Base-by-base conservation (phyloP, 2,797 vertebrate species). In the Pseudochirops cupreus region DNA sequence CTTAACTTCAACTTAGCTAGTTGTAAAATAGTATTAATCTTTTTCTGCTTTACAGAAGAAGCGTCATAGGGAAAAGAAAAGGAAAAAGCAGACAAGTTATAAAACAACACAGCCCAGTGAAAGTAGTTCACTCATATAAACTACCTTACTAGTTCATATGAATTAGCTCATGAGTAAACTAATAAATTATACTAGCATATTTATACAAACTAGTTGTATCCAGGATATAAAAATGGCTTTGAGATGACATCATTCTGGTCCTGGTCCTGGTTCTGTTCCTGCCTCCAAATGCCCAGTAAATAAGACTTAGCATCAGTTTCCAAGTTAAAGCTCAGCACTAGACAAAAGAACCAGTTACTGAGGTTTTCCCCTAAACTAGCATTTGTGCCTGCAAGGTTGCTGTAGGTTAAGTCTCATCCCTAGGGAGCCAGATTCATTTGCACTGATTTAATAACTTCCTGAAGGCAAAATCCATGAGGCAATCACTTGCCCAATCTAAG, bases 331-430 rank as follows among this genome's bases (percentile, higher is more conserved):
- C 90, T 58, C 7, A 24, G 3, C 31, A 21, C 14, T 39, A 74
- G 46, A 57, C 10, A 87, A 28, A 28, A 21, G 24, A 28, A 29
- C 13, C 16, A 39, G 55, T 52, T 87, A 93, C 55, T 29, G 1
- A 0, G 0, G 29, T 1, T n/a, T 4, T 0, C 52, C 46, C n/a
- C 91, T 9, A 11, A n/a, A 0, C 33, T 4, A 56, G 39, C 59
- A 39, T 28, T n/a, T 58, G 0, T 52, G n/a, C 58, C 90, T 82
- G 50, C 31, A 57, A 0, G 0, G 46, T 29, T 57, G 24, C 50
- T 4, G 9, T 0, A 67, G 55, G 91, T 13, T 57, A 58, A 62
- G 1, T 24, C 21, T 57, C 31, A 16, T 33, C 56, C 90, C 50
- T 31, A n/a, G 29, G 90, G 90, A 91, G 52, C 16, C 33, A 53